Evolutionary conservation across 2,113 vertebrate genomes (phyloP).

Genomic region (Willisornis vidua): DNA sequence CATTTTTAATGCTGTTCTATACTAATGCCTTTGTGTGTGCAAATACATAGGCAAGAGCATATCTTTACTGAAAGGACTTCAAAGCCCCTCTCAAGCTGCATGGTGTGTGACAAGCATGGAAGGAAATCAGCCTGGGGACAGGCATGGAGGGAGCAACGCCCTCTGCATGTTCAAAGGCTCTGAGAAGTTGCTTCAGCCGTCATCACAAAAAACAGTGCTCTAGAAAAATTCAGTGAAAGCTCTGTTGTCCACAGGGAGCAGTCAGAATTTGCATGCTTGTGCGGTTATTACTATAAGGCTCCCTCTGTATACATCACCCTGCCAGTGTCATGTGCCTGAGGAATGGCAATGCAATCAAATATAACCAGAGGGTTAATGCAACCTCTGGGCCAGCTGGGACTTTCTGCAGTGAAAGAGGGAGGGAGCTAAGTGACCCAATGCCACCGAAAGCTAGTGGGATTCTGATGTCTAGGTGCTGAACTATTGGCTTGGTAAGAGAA

Average conservation of each 20-base stretch:
- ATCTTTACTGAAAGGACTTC: not conserved
- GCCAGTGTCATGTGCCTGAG: accelerated
- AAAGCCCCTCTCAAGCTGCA: not conserved
- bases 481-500: not conserved
- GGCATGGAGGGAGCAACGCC: accelerated
- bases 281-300: not conserved
- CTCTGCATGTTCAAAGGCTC: not conserved
- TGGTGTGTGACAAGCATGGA: accelerated
- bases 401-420: not conserved
- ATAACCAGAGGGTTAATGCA: not conserved
- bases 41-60: not conserved
- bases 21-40: not conserved
- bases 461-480: not conserved
- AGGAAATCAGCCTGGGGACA: not conserved
- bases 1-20: not conserved
- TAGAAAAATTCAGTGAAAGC: not conserved
- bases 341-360: not conserved
- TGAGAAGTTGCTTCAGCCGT: not conserved
- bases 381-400: not conserved
- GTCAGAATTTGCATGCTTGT: not conserved
- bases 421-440: not conserved
- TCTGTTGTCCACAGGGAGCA: not conserved
- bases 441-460: not conserved
- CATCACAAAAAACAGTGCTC: not conserved
- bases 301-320: not conserved